Conservation (phyloP, 2,888 invertebrate species). For the Theretra japonica region DNA sequence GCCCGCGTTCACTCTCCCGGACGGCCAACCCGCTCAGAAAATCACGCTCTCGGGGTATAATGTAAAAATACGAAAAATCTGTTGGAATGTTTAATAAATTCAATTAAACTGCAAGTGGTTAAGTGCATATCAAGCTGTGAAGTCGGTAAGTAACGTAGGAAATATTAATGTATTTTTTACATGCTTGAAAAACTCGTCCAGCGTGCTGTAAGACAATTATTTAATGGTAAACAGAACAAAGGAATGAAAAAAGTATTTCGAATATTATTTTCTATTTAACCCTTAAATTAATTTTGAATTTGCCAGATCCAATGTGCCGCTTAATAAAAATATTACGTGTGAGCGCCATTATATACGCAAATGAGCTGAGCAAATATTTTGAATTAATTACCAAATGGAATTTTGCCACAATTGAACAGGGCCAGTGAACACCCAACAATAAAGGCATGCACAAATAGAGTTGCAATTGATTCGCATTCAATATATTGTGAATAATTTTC, state of each 20-base stretch:
- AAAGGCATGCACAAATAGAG: background rate
- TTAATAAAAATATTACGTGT: background rate
- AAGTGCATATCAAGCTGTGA: constrained; percentile 14
- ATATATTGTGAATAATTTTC: background rate
- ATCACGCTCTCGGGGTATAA: background rate
- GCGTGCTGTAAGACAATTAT: too few relatives aligned
- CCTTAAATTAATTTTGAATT: too few relatives aligned
- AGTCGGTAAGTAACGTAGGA: background rate
- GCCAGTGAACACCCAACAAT: background rate
- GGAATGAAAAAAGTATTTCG: too few relatives aligned
- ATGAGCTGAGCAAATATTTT: background rate
- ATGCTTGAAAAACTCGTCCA: too few relatives aligned
- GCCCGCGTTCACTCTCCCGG: constrained; percentile 47
- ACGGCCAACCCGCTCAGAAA: too few relatives aligned
- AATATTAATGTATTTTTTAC: background rate
- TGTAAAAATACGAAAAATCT: background rate
- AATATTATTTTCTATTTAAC: too few relatives aligned
- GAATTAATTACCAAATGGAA: background rate
- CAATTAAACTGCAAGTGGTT: background rate
- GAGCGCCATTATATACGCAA: background rate
- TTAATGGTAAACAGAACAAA: too few relatives aligned
- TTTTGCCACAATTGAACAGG: background rate
- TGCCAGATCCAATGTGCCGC: too few relatives aligned
- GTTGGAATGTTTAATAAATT: background rate
- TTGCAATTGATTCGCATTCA: background rate